Evolutionary conservation across 2,797 vertebrate genomes (phyloP).

Genomic region (Zalophus californianus): DNA sequence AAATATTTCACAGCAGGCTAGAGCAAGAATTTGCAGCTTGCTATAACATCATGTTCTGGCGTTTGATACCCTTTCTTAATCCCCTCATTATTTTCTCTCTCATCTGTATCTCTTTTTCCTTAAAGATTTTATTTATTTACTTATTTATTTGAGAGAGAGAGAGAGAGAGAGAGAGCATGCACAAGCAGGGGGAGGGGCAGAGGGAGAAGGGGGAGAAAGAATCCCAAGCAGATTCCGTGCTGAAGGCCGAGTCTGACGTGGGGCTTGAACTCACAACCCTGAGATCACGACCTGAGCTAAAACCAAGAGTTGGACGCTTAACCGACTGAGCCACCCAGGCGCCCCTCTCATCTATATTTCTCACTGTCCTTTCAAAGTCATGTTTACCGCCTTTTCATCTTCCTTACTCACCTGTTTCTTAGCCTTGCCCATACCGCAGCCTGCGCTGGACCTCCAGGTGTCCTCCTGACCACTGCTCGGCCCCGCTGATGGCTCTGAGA

Average conservation of each 20-base stretch:
- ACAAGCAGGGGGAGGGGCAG: neutral
- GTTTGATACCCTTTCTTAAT: neutral
- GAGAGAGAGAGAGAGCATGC: neutral
- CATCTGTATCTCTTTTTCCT: neutral
- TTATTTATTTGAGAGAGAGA: neutral
- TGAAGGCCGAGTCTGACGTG: neutral
- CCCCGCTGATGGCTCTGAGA: neutral
- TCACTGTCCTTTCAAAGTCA: slow-evolving; percentile 17
- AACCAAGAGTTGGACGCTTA: neutral
- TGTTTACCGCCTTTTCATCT: neutral
- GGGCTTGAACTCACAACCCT: neutral
- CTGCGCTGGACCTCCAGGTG: neutral
- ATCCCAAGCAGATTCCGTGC: neutral
- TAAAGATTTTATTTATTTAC: neutral
- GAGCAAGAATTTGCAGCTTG: neutral
- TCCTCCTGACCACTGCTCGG: neutral
- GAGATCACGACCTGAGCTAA: neutral
- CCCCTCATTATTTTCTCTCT: neutral
- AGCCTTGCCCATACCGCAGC: neutral
- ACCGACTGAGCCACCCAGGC: neutral
- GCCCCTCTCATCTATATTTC: neutral
- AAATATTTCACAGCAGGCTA: neutral
- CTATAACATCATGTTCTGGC: neutral
- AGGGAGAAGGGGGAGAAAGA: neutral
- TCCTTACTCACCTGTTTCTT: neutral